A percentile compares a stretch with the other conserved stretches of the same genome.
Conservation (phyloP, 2,113 vertebrate species). For the Hippopotamus amphibius region DNA sequence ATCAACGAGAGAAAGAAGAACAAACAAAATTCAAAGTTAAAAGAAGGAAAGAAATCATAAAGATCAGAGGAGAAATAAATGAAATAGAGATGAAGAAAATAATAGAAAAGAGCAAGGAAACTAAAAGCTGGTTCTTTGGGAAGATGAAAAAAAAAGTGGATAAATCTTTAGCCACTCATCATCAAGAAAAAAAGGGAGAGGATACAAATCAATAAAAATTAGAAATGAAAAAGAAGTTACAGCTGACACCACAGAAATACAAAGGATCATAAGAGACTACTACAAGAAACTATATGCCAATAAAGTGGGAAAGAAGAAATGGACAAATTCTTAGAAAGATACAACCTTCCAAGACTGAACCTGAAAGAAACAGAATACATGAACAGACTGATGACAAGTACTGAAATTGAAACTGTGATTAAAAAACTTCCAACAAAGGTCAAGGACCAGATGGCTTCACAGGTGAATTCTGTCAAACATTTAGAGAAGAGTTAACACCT, state of each 20-base stretch:
- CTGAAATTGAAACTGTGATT: background rate
- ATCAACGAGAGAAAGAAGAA: background rate
- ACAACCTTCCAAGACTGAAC: background rate
- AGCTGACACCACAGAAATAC: background rate
- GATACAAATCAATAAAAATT: background rate
- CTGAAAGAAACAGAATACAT: background rate
- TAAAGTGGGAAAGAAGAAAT: background rate
- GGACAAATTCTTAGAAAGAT: background rate
- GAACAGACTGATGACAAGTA: background rate
- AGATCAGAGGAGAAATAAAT: background rate
- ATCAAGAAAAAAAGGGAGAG: background rate
- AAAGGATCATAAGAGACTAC: background rate
- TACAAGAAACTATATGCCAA: background rate
- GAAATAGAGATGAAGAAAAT: background rate
- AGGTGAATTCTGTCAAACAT: background rate
- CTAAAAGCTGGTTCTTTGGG: background rate
- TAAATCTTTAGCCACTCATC: background rate
- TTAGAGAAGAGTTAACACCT: background rate
- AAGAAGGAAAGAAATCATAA: background rate
- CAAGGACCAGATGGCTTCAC: background rate
- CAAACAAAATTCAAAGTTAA: background rate
- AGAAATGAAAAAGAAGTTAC: background rate
- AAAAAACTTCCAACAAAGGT: background rate
- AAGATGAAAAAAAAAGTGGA: background rate
- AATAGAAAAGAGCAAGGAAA: background rate